A percentile compares a stretch with the other conserved stretches of the same genome.
Evolutionary conservation across 2,888 invertebrate genomes (phyloP).

Genomic region (Zelleria hepariella): DNA sequence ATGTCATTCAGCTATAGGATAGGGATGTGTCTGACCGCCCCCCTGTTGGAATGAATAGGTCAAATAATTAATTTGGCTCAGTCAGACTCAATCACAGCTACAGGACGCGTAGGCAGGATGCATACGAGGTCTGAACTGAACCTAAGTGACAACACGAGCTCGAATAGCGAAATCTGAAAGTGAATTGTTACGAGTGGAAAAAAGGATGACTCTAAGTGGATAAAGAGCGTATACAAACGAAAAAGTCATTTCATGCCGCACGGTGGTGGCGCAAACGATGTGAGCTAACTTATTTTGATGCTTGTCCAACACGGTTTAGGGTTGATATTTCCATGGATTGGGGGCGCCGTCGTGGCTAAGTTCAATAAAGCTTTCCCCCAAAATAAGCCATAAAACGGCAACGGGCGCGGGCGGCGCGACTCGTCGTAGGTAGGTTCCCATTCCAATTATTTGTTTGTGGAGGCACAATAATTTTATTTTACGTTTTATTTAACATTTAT

Average conservation of each 20-base stretch:
- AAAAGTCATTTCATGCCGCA: slow-evolving; percentile 69
- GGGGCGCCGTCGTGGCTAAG: slow-evolving; percentile 53
- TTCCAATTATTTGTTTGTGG: slow-evolving; percentile 72
- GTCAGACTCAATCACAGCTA: no score
- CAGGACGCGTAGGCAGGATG: no score
- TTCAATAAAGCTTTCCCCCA: slow-evolving; percentile 72
- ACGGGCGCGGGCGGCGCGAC: slow-evolving; percentile 49
- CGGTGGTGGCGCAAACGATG: slow-evolving; percentile 47
- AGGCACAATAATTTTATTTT: slow-evolving; percentile 72
- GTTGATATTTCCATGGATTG: slow-evolving; percentile 37
- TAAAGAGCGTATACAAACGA: slow-evolving; percentile 70
- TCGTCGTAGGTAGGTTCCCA: slow-evolving; percentile 45
- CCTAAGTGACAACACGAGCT: background rate
- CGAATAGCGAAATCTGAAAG: slow-evolving; percentile 56
- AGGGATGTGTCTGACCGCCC: no score
- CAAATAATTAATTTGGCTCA: no score
- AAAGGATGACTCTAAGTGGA: slow-evolving; percentile 69
- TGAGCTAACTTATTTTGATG: slow-evolving; percentile 27
- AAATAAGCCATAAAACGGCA: slow-evolving; percentile 69
- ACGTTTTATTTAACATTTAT: slow-evolving; percentile 73
- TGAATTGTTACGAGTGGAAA: slow-evolving; percentile 70
- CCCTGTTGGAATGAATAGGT: no score
- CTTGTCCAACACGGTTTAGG: slow-evolving; percentile 32
- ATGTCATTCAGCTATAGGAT: no score
- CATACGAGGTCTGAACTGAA: background rate